These are phyloP conservation scores for Caenorhabditis doughertyi DNA, from an alignment of 2,888 invertebrate genomes.

Conservation along the genomic window DNA sequence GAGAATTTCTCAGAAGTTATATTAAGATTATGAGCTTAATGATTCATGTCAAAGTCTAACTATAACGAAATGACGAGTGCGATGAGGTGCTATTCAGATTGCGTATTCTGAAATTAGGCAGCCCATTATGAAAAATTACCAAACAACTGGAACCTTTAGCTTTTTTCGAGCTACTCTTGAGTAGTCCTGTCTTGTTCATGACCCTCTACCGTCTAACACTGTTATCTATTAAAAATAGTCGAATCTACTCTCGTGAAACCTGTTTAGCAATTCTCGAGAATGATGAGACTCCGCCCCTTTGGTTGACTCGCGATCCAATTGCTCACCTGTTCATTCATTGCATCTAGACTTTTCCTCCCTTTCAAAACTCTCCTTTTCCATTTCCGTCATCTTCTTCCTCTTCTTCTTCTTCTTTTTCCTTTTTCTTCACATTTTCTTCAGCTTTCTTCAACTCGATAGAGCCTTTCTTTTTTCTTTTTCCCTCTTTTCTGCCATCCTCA, in stretches of 20 bases:
- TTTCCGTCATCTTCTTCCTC: slow-evolving; percentile 33
- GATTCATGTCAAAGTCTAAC: too few relatives aligned
- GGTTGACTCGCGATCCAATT: slow-evolving; percentile 25
- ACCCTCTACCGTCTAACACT: background rate
- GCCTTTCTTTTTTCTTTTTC: slow-evolving; percentile 7
- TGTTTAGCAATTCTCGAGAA: slow-evolving; percentile 19
- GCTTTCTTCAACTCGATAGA: slow-evolving; percentile 36
- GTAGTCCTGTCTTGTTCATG: too few relatives aligned
- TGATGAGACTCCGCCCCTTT: slow-evolving; percentile 26
- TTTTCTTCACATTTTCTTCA: slow-evolving; percentile 29
- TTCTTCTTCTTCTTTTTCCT: slow-evolving; percentile 14
- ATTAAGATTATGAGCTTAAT: too few relatives aligned
- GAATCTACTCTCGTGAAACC: background rate
- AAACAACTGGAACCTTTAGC: too few relatives aligned
- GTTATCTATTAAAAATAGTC: background rate
- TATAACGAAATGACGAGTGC: too few relatives aligned
- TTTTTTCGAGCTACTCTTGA: too few relatives aligned
- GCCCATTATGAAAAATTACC: too few relatives aligned
- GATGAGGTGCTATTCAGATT: too few relatives aligned
- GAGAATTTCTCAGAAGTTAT: too few relatives aligned
- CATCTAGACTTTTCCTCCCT: slow-evolving; percentile 16
- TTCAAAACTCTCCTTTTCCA: slow-evolving; percentile 10
- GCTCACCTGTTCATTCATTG: slow-evolving; percentile 15
- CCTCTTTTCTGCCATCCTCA: slow-evolving; percentile 35
- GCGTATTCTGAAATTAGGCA: too few relatives aligned